Evolutionary conservation across 1,140 invertebrate species (phyloP), one percentile per base, ranked within the genome.

Genomic region (Papilio xuthus): DNA sequence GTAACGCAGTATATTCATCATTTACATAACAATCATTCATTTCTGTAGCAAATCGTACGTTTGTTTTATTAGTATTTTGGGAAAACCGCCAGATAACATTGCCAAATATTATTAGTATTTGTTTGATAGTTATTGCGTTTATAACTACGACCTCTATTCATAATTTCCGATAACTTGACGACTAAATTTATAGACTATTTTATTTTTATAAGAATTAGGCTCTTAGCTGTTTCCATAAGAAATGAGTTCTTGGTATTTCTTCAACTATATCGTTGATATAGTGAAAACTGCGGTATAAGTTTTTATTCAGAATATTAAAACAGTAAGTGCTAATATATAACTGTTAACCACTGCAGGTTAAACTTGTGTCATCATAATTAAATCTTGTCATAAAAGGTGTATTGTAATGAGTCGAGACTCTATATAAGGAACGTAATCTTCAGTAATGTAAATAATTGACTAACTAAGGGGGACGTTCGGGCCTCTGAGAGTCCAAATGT

Each of bases 131-230:
- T 2, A 28, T 67, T 67, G 0, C 60, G 13, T 67, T 32, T 15
- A 18, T 50, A 50, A 67, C 4, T 28, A 67, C 13, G 12, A 15
- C 12, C 28, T 4, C 26, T 67, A 4, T 67, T 32, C 4, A 28
- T 67, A 67, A 28, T 67, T 67, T 67, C 50, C 18, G 50, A 53
- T 53, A 20, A 7, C 50, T 2, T 53, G 50, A 53, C 50, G 18
- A 53, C 50, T 20, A 53, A 6, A 53, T 53, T 53, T 18, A 53
- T 53, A 20, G 50, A 9, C 50, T 53, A n/a, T 53, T 53, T 81
- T 71, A 63, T 77, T 80, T 85, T 79, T 85, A 80, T 81, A 87
- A 74, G 79, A 80, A 82, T 84, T 85, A 84, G 83, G 15, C 50
- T 53, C 4, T 53, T 20, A 53, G 18, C 13, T 18, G 15, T 15